A percentile compares a stretch with the other conserved stretches of the same genome.
Evolutionary conservation across 2,888 invertebrate species (phyloP).

Genomic region (Andricus quercusramuli): DNA sequence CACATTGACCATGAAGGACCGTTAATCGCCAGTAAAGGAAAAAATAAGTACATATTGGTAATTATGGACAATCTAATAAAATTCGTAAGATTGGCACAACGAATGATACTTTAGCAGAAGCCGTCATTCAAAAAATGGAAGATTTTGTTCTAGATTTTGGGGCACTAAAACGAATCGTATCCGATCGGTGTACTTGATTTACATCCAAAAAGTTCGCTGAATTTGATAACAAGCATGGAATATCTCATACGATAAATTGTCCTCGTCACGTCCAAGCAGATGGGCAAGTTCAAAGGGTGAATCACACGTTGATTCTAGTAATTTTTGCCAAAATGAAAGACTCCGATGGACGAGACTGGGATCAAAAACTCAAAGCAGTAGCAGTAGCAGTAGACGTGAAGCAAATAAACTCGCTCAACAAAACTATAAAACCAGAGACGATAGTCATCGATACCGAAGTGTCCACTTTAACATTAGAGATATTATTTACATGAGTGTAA

Average conservation of each 20-base stretch:
- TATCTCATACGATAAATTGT: background rate
- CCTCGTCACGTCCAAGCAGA: background rate
- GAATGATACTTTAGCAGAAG: background rate
- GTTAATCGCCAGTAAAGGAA: background rate
- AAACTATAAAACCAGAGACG: no score
- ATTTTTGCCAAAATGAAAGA: background rate
- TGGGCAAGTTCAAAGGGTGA: background rate
- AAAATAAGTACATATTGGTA: background rate
- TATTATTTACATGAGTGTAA: no score
- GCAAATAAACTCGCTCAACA: no score
- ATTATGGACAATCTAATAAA: background rate
- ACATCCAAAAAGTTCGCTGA: background rate
- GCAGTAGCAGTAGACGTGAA: no score
- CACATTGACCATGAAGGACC: background rate
- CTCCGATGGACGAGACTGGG: no score
- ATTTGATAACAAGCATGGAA: background rate
- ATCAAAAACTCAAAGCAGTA: no score
- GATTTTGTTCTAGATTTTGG: background rate
- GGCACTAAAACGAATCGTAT: background rate
- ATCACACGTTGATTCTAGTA: background rate
- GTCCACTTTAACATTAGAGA: no score
- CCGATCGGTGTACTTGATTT: background rate
- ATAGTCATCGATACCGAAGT: no score
- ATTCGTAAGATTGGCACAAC: background rate
- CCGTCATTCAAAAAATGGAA: background rate